A percentile compares a stretch with the other conserved stretches of the same genome.
Evolutionary conservation across 2,888 invertebrate genomes (phyloP).

Genomic region (Scrobipalpa costella): DNA sequence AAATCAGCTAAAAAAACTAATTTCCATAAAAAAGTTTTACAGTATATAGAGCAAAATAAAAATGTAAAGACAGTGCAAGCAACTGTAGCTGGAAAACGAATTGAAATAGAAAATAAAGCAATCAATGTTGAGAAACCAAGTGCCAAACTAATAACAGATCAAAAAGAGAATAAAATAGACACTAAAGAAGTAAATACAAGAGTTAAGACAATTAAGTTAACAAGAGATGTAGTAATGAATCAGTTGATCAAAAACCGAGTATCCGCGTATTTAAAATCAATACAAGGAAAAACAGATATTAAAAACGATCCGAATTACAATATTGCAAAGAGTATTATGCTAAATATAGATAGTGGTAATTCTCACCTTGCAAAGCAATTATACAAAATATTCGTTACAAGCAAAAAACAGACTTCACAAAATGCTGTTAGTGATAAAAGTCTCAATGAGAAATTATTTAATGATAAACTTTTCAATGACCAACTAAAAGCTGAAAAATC

Average conservation of each 20-base stretch:
- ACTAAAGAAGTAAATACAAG: slow-evolving; percentile 20
- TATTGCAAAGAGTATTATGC: slow-evolving; percentile 57
- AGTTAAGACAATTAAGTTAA: slow-evolving; percentile 42
- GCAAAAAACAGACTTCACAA: slow-evolving; percentile 7
- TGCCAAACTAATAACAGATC: background rate
- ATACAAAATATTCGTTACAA: slow-evolving; percentile 52
- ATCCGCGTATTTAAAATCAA: slow-evolving; percentile 50
- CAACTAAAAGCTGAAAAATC: background rate
- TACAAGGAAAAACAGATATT: slow-evolving; percentile 45
- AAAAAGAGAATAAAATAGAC: background rate
- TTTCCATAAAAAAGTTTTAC: slow-evolving; percentile 48
- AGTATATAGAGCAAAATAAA: slow-evolving; percentile 38
- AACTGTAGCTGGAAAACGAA: background rate
- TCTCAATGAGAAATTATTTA: background rate
- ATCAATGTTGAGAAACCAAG: background rate
- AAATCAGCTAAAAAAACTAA: slow-evolving; percentile 49
- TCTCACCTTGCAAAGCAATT: slow-evolving; percentile 58
- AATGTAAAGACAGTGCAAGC: slow-evolving; percentile 20
- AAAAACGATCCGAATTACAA: slow-evolving; percentile 53
- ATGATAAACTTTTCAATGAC: background rate
- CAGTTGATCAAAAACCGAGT: slow-evolving; percentile 66
- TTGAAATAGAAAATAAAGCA: background rate
- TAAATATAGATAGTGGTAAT: slow-evolving; percentile 57
- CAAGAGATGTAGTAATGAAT: slow-evolving; percentile 59
- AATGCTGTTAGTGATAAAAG: slow-evolving; percentile 7